A percentile compares a stretch with the other conserved stretches of the same genome.
phyloP scores from a whole-genome alignment of 2,797 vertebrate species.

The Pygocentrus nattereri region DNA sequence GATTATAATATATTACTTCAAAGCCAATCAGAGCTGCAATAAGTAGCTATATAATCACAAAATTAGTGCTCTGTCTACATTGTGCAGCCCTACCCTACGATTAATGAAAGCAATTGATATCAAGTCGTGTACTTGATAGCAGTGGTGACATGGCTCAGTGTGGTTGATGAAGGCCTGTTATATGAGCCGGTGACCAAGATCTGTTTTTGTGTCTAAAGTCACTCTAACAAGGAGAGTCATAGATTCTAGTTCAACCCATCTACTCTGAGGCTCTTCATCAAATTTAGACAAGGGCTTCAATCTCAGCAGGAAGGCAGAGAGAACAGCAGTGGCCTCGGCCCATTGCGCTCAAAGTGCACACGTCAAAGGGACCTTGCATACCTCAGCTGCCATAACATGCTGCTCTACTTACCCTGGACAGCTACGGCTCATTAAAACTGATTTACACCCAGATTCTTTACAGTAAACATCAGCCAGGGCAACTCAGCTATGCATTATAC shows the following conservation, averaged over 20 bases:
- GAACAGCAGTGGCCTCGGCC: slow-evolving; percentile 6
- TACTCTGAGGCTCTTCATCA: background rate
- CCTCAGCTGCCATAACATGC: slow-evolving; percentile 47
- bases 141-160: too few relatives aligned
- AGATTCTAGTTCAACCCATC: background rate
- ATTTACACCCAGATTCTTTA: slow-evolving; percentile 66
- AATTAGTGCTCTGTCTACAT: too few relatives aligned
- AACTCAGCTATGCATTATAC: slow-evolving; percentile 8
- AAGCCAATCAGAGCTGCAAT: too few relatives aligned
- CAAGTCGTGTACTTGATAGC: background rate
- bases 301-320: background rate
- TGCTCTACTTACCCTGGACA: slow-evolving; percentile 57
- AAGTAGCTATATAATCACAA: too few relatives aligned
- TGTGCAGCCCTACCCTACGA: too few relatives aligned
- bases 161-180: background rate
- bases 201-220: background rate
- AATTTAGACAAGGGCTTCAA: background rate
- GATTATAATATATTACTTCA: too few relatives aligned
- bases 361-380: slow-evolving; percentile 30
- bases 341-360: background rate
- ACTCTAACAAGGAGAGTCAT: background rate
- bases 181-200: background rate
- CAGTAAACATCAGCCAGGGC: slow-evolving; percentile 18
- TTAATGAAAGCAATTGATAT: too few relatives aligned
- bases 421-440: slow-evolving; percentile 58